These are phyloP conservation scores for Trichomalopsis sarcophagae DNA, from an alignment of 1,140 invertebrate genomes.

Conservation along the genomic window DNA sequence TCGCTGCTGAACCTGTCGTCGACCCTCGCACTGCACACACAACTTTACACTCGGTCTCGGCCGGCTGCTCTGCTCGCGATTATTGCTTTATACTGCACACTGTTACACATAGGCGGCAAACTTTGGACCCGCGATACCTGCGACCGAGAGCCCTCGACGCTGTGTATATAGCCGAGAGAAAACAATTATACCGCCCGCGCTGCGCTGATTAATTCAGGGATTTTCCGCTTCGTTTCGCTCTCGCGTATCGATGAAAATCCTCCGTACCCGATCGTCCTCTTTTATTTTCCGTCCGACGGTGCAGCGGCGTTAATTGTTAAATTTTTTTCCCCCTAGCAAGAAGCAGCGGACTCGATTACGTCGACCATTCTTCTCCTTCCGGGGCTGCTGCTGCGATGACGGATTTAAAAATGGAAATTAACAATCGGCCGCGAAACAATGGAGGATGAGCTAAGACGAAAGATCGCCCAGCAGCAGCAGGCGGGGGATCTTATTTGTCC, in stretches of 20 bases:
- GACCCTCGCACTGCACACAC: too few relatives aligned
- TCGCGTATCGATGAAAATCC: conserved; percentile 26
- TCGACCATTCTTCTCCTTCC: not conserved
- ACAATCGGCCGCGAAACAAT: not conserved
- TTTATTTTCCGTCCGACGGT: not conserved
- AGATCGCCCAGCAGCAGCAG: conserved; percentile 20
- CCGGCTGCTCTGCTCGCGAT: not conserved
- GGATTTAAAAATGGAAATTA: not conserved
- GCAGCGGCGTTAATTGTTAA: not conserved
- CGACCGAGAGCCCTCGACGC: not conserved
- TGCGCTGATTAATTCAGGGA: conserved; percentile 51
- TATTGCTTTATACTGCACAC: conserved; percentile 35
- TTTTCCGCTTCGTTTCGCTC: conserved; percentile 40
- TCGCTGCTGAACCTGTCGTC: not conserved
- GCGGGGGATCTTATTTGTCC: conserved; percentile 44
- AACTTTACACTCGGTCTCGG: not conserved
- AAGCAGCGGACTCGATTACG: not conserved
- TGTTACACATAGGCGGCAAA: conserved; percentile 5
- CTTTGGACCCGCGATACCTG: not conserved
- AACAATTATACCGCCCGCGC: conserved; percentile 28
- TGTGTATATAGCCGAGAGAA: not conserved
- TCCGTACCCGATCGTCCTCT: not conserved
- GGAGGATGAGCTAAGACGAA: not conserved
- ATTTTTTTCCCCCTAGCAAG: not conserved
- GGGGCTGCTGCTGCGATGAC: not conserved